Conservation (phyloP, 2,113 vertebrate genomes). For the Miniopterus natalensis region DNA sequence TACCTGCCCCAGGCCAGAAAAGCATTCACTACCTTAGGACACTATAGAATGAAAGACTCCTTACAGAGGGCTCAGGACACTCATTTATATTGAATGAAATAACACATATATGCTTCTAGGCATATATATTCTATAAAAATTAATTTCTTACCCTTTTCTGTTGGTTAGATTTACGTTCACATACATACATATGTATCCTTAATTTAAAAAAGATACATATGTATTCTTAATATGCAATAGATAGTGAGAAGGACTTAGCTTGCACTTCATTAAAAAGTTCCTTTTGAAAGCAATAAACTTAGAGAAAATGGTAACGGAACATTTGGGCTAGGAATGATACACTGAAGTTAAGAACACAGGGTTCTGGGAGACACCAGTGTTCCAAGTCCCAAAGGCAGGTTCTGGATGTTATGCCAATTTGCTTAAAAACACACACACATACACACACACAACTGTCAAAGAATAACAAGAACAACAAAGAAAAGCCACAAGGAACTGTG, state of each 20-base stretch:
- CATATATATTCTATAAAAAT: conserved; percentile 7
- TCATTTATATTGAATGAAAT: conserved; percentile 50
- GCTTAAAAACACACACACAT: not conserved
- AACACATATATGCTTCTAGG: not conserved
- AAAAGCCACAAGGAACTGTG: conserved; percentile 15
- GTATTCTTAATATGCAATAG: conserved; percentile 13
- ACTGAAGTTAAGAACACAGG: conserved; percentile 43
- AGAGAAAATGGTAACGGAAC: conserved; percentile 33
- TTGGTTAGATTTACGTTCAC: not conserved
- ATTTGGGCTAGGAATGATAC: conserved; percentile 56
- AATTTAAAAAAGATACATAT: not conserved
- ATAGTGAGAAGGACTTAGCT: not conserved
- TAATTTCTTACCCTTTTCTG: not conserved
- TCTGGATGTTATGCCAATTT: conserved; percentile 74
- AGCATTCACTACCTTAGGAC: not conserved
- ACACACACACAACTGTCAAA: not conserved
- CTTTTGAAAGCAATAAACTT: conserved; percentile 62
- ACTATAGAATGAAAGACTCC: not conserved
- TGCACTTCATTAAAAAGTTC: conserved; percentile 37
- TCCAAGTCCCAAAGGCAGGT: conserved; percentile 67
- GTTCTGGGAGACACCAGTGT: conserved; percentile 62
- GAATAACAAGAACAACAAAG: conserved; percentile 57
- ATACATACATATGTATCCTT: not conserved
- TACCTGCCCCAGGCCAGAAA: not conserved
- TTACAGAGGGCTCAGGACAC: not conserved